Evolutionary conservation across 2,113 vertebrate genomes (phyloP).

Genomic region (Turdus rufiventris): DNA sequence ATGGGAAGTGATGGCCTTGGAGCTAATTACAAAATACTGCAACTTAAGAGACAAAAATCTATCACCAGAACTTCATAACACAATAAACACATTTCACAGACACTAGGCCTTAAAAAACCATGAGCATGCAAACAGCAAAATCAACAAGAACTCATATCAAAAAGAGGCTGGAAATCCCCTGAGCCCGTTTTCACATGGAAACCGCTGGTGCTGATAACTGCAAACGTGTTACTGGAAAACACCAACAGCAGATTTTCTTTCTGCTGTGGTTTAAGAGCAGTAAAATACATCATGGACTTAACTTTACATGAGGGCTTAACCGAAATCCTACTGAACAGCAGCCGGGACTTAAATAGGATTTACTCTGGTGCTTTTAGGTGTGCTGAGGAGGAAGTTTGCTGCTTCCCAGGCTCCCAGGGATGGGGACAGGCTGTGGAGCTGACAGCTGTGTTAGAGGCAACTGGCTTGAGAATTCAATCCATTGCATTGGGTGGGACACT

Average conservation of each 20-base stretch:
- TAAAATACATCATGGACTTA: not conserved
- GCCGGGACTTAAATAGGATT: not conserved
- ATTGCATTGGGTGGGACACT: not conserved
- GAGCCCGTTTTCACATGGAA: not conserved
- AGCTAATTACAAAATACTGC: not conserved
- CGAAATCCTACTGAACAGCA: not conserved
- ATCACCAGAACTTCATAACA: not conserved
- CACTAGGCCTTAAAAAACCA: not conserved
- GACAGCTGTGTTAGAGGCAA: not conserved
- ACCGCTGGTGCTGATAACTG: not conserved
- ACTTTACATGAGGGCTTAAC: not conserved
- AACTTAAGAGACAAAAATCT: not conserved
- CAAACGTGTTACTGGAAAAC: not conserved
- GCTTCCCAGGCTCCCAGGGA: not conserved
- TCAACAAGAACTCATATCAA: not conserved
- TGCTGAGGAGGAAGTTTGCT: not conserved
- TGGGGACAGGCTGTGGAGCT: rapidly evolving
- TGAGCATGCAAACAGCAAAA: not conserved
- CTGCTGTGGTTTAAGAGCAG: not conserved
- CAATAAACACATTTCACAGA: not conserved
- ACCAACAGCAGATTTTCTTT: not conserved
- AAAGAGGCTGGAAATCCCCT: not conserved
- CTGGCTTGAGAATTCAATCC: not conserved
- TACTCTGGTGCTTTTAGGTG: not conserved
- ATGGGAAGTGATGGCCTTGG: not conserved